These are phyloP conservation scores for Hystrix cristata DNA, from an alignment of 2,113 vertebrate species.

Conservation along the genomic window DNA sequence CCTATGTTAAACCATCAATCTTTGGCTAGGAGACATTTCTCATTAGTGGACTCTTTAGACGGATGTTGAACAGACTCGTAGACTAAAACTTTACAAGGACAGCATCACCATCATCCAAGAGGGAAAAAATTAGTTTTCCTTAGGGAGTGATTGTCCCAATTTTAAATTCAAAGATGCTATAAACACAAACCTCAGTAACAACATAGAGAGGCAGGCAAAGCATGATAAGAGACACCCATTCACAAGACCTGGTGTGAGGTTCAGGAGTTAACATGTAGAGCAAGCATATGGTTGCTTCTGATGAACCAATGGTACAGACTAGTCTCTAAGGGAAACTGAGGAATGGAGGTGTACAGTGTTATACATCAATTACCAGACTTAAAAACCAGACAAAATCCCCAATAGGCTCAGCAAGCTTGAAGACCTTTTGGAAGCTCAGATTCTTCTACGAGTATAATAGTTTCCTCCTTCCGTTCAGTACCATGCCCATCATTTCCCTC, in stretches of 20 bases:
- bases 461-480: not conserved
- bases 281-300: not conserved
- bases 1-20: conserved; percentile 74
- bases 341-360: not conserved
- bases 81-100: not conserved
- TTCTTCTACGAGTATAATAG: not conserved
- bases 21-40: conserved; percentile 74
- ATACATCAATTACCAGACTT: not conserved
- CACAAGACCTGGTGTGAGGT: not conserved
- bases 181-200: conserved; percentile 18
- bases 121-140: not conserved
- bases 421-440: not conserved
- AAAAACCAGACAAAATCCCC: not conserved
- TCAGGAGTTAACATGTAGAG: not conserved
- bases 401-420: not conserved
- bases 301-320: not conserved
- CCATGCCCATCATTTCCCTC: not conserved
- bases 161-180: conserved; percentile 22
- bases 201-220: not conserved
- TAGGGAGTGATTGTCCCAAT: not conserved
- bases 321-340: not conserved
- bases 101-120: not conserved
- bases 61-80: conserved; percentile 50
- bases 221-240: not conserved
- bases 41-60: not conserved